Evolutionary conservation across 2,888 invertebrate species (phyloP), one percentile per base, ranked within the genome.

Genomic region (Trichopria drosophilae): DNA sequence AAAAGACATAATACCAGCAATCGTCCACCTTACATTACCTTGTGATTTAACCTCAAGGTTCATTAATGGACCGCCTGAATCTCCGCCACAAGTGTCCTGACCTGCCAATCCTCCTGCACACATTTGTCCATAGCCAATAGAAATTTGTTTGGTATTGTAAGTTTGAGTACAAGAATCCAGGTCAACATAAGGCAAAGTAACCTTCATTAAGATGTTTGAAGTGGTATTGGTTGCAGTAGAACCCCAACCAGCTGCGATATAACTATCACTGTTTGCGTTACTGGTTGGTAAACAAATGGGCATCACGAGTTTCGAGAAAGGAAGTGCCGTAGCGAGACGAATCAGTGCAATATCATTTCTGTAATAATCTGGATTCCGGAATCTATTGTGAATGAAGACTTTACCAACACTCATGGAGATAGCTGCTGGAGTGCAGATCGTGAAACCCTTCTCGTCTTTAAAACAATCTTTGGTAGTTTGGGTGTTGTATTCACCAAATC

Each of bases 31-130:
- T 39, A 75, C 67, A 9, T 51, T 45, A 3, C 51, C 53, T 7
- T 54, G 46, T 3, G 48, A 35, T 9, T 52, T 56, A 2, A 7
- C 4, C 31, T 34, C 32, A 2, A 64, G 29, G 12, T 62, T 44
- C 87, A 89, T 88, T 3, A 90, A 73, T 0, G 89, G 88, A 4
- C 88, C 88, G 0, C 90, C 89, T 1, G 87, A 87, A 62, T 89
- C 89, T 0, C 89, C 89, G 15, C 77, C 80, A 63, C 90, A 90
- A 0, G 88, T 84, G 64, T 90, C 90, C 62, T 84, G 80, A 3
- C 82, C 80, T 47, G 77, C 79, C 19, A 78, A 78, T 0, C 89
- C 86, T 3, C 89, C 89, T 9, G 87, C 87, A 64, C 88, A 89
- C 1, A 88, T 66, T 63, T 86, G 84, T 0, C 78, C 77, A 1